Conservation (phyloP, 2,797 vertebrate species). For the Notolepis coatsorum region DNA sequence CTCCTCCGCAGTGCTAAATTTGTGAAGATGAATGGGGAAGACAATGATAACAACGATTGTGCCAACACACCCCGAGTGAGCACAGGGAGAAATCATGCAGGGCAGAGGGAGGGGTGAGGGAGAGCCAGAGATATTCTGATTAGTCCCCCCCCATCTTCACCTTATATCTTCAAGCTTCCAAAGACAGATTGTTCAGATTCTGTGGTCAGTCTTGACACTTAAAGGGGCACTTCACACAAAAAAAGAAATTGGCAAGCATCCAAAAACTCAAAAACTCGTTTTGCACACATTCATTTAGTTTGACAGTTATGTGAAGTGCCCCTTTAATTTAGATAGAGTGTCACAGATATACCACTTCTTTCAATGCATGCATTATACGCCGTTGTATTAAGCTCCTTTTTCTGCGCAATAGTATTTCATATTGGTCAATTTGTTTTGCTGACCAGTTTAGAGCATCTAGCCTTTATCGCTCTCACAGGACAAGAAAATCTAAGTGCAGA, state of each 20-base stretch:
- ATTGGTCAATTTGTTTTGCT: not conserved
- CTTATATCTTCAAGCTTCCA: slow-evolving; percentile 4
- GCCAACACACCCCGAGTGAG: slow-evolving; percentile 36
- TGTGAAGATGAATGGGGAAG: slow-evolving; percentile 69
- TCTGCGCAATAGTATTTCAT: not conserved
- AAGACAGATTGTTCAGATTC: not conserved
- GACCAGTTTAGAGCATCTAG: not conserved
- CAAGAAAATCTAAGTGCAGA: slow-evolving; percentile 1
- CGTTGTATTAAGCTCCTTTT: no score
- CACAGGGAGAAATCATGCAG: slow-evolving; percentile 28
- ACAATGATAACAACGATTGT: slow-evolving; percentile 49
- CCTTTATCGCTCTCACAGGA: slow-evolving; percentile 5
- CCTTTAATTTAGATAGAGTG: no score
- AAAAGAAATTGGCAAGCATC: no score
- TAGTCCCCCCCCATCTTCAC: not conserved
- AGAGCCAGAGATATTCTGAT: slow-evolving; percentile 25
- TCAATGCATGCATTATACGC: no score
- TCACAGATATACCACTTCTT: no score
- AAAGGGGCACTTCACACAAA: no score
- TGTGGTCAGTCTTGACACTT: not conserved
- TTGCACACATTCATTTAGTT: no score
- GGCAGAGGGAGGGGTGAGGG: slow-evolving; percentile 25
- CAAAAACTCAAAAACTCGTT: no score
- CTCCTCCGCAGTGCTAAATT: slow-evolving; percentile 52
- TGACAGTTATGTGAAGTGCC: no score